These are phyloP conservation scores for Acleris sparsana DNA, from an alignment of 2,888 invertebrate genomes.

Conservation along the genomic window DNA sequence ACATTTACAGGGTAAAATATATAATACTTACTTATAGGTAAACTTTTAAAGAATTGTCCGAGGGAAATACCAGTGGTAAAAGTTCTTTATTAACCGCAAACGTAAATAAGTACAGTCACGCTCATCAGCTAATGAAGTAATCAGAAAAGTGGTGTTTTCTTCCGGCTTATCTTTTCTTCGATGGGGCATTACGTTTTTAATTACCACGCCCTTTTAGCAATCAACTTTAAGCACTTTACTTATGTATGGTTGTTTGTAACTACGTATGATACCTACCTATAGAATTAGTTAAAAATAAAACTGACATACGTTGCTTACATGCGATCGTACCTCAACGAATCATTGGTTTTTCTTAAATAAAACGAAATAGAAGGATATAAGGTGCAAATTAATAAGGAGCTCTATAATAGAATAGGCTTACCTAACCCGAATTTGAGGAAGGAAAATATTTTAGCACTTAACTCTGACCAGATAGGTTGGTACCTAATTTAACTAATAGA, in stretches of 20 bases:
- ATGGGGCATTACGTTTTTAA: slow-evolving; percentile 76
- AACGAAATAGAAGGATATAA: too few relatives aligned
- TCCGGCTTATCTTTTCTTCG: slow-evolving; percentile 82
- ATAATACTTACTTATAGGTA: neutral
- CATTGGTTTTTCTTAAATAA: too few relatives aligned
- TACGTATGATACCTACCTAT: neutral
- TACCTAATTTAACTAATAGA: too few relatives aligned
- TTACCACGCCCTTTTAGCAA: slow-evolving; percentile 62
- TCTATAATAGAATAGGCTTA: too few relatives aligned
- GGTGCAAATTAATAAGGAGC: too few relatives aligned
- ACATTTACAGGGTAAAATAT: slow-evolving; percentile 4
- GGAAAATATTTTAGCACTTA: too few relatives aligned
- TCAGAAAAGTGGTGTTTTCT: slow-evolving; percentile 81
- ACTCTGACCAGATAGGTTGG: too few relatives aligned
- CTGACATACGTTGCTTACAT: neutral
- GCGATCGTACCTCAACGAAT: too few relatives aligned
- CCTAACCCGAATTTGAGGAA: too few relatives aligned
- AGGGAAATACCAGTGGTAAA: slow-evolving; percentile 4
- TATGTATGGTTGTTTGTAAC: neutral
- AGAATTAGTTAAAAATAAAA: neutral
- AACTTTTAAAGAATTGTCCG: neutral
- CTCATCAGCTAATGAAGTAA: slow-evolving; percentile 83
- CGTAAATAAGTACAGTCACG: slow-evolving; percentile 44
- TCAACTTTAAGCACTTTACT: slow-evolving; percentile 38
- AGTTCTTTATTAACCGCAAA: slow-evolving; percentile 38